These are phyloP conservation scores for Apamea crenata DNA, from an alignment of 2,888 invertebrate genomes.

Conservation along the genomic window DNA sequence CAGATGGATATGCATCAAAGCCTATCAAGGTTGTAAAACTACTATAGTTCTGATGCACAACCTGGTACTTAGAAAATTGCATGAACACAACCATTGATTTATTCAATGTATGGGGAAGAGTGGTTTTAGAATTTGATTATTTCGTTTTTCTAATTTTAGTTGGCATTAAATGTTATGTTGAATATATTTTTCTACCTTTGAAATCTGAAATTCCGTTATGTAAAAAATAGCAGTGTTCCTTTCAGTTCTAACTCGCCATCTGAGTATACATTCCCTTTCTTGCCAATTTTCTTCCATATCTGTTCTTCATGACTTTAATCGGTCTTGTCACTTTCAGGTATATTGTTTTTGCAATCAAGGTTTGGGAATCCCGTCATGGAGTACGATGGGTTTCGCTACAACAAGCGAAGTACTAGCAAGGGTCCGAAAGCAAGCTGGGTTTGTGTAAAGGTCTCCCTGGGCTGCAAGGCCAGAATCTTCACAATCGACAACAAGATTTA, in stretches of 20 bases:
- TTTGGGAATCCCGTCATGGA: slow-evolving; percentile 52
- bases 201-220: background rate
- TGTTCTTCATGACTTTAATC: background rate
- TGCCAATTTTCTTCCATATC: background rate
- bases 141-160: background rate
- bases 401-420: slow-evolving; percentile 29
- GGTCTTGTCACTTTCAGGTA: slow-evolving; percentile 32
- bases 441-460: slow-evolving; percentile 46
- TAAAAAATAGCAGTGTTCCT: background rate
- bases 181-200: background rate
- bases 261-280: background rate
- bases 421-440: slow-evolving; percentile 45
- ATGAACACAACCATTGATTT: slow-evolving; percentile 66
- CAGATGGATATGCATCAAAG: slow-evolving; percentile 12
- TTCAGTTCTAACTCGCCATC: background rate
- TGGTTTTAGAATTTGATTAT: background rate
- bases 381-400: slow-evolving; percentile 52
- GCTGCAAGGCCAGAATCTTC: slow-evolving; percentile 55
- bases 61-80: slow-evolving; percentile 40
- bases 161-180: background rate
- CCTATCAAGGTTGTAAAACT: background rate
- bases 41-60: slow-evolving; percentile 17
- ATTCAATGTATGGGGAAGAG: background rate
- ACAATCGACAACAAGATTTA: slow-evolving; percentile 41
- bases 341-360: slow-evolving; percentile 45